Evolutionary conservation across 2,888 invertebrate genomes (phyloP), one percentile per base, ranked within the genome.

Genomic region (Tridacna gigas): DNA sequence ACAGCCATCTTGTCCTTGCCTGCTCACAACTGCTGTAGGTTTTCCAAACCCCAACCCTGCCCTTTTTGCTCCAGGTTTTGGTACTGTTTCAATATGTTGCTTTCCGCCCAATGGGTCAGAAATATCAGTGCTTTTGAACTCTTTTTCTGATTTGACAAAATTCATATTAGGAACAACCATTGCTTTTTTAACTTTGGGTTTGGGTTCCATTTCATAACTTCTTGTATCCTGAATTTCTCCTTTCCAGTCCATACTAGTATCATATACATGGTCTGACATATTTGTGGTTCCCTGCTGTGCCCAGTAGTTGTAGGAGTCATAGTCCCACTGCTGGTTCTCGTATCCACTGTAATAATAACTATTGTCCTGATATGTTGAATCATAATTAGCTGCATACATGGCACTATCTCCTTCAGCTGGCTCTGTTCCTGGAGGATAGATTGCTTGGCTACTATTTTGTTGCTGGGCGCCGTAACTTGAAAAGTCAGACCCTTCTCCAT

Each of bases 101-200:
- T 9, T 11, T 37, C 67, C 37, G 1, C 20, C 45, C n/a, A 12
- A 15, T 0, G 13, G 11, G 15, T 18, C 20, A 9, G 84, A 77
- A 22, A 88, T 81, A 74, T 88, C 89, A 20, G 84, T 89, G 78
- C 88, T 90, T 56, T 86, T 83, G 63, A 82, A 89, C 73, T 87
- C 89, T 15, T 80, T 56, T 20, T 77, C 76, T n/a, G 90, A 82
- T 69, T 85, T 89, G 4, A 89, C 89, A 84, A 89, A 89, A n/a
- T 82, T 87, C 47, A 76, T 79, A 22, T 56, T 71, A 4, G 87
- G 80, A 63, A 56, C 82, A 15, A 82, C 77, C 71, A 86, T 77
- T 15, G 79, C 77, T 56, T 67, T 83, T 65, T 80, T 83, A 18
- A 79, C 79, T 71, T 25, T 61, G 11, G 60, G 56, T 56, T 9